Evolutionary conservation across 2,797 vertebrate species (phyloP), one percentile per base, ranked within the genome.

Genomic region (Ispidina picta): DNA sequence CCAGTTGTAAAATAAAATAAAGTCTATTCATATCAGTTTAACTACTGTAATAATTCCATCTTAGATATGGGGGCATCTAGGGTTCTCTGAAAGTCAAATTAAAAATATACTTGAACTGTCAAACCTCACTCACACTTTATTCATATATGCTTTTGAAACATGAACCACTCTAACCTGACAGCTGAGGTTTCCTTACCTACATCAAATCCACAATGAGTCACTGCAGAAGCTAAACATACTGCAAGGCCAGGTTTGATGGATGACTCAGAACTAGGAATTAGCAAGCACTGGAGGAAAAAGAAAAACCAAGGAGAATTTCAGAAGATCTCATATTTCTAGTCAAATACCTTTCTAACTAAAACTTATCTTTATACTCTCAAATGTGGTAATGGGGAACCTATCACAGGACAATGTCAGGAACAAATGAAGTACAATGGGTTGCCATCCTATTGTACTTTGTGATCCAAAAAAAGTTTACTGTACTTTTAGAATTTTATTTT

Each of bases 261-360:
- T 84, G 86, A 93, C 29, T 93, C 71, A 82, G 83, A 92, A 69
- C 23, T 35, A 69, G 76, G 56, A 82, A 84, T 73, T 55, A 86
- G 68, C 21, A 87, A 22, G 35, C 44, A 84, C 2, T 69, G 55
- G 46, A 81, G 11, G 23, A 35, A 75, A 86, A 69, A 75, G 25
- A 15, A 82, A 81, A 83, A 83, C 3, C 17, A 88, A 64, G 17
- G 28, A 71, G 46, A 74, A 88, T 60, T 78, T 52, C 29, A 51
- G 63, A 86, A 78, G 23, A 55, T 78, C 51, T 39, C 10, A 1
- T 39, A 74, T 29, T 90, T 81, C 69, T 59, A 68, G 39, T 60
- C 43, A 79, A 79, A 79, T 56, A 73, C 5, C 39, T 63, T 72
- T 86, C 51, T 78, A 78, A 72, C 25, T 72, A 69, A 78, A 94